A percentile compares a stretch with the other conserved stretches of the same genome.
These are phyloP conservation scores for Chrysopilus asiliformis DNA, from an alignment of 2,888 invertebrate species.

Conservation along the genomic window DNA sequence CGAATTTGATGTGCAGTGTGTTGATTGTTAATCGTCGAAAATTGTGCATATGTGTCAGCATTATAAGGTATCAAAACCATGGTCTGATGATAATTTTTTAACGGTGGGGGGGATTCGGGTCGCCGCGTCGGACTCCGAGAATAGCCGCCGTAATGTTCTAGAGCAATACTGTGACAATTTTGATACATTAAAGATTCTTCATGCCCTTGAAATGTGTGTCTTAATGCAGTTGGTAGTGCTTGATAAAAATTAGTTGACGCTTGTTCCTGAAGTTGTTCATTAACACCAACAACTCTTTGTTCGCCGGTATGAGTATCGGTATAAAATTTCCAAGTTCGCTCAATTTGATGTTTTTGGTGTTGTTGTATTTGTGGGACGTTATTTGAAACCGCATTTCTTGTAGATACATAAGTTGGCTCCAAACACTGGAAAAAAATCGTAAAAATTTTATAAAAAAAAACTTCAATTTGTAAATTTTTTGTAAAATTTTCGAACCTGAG, in stretches of 20 bases:
- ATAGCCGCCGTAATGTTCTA: conserved; percentile 30
- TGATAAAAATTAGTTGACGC: conserved; percentile 32
- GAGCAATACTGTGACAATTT: conserved; percentile 29
- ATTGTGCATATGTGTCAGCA: conserved; percentile 35
- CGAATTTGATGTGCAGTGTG: conserved; percentile 31
- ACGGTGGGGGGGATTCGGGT: conserved; percentile 57
- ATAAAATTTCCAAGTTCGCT: conserved; percentile 34
- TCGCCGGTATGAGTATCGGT: too few species aligned
- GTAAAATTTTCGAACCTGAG: conserved; percentile 9
- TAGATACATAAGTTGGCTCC: too few species aligned
- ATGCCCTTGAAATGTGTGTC: conserved; percentile 32
- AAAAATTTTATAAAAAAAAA: neutral
- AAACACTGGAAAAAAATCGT: too few species aligned
- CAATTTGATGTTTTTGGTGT: conserved; percentile 33
- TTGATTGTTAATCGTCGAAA: conserved; percentile 29
- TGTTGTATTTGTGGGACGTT: too few species aligned
- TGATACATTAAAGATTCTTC: conserved; percentile 33
- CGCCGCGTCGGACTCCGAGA: conserved; percentile 37
- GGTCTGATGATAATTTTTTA: conserved; percentile 53
- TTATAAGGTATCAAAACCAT: conserved; percentile 56
- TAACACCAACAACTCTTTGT: conserved; percentile 23
- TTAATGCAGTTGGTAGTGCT: conserved; percentile 32
- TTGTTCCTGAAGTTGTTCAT: conserved; percentile 24
- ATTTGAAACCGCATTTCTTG: conserved; percentile 10
- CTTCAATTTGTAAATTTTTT: conserved; percentile 2